A percentile compares a stretch with the other conserved stretches of the same genome.
Conservation (phyloP, 2,888 invertebrate species). For the Cerastoderma edule region DNA sequence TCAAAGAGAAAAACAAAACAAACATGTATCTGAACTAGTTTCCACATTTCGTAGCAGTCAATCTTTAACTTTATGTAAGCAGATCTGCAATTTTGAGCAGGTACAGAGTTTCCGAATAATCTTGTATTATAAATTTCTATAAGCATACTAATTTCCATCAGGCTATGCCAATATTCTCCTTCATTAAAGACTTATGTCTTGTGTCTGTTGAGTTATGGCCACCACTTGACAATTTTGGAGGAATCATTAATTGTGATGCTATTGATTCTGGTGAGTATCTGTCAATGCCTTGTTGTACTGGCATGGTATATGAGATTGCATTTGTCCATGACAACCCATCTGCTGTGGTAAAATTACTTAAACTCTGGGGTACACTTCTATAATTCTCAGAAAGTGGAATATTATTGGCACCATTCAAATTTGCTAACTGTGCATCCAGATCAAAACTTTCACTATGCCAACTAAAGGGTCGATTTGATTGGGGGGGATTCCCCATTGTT, state of each 20-base stretch:
- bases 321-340: constrained; percentile 65
- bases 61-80: too few species aligned
- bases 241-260: constrained; percentile 74
- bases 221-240: constrained; percentile 73
- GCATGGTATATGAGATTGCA: constrained; percentile 64
- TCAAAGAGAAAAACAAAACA: too few species aligned
- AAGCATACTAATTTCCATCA: too few species aligned
- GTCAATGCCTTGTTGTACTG: constrained; percentile 57
- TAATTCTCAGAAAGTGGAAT: constrained; percentile 67
- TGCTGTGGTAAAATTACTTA: constrained; percentile 61
- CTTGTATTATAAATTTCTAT: too few species aligned
- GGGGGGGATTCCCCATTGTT: constrained; percentile 62
- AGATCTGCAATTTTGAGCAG: too few species aligned
- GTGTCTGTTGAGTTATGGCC: constrained; percentile 73
- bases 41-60: too few species aligned
- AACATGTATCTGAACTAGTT: too few species aligned
- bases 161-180: constrained; percentile 78
- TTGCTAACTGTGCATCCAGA: constrained; percentile 73
- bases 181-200: constrained; percentile 72
- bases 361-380: constrained; percentile 75
- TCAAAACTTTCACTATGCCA: constrained; percentile 82
- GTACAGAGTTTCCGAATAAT: too few species aligned
- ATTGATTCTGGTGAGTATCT: constrained; percentile 73
- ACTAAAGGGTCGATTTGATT: constrained; percentile 75
- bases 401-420: constrained; percentile 50